Percentiles rank a stretch among this genome's conserved stretches.
phyloP scores from a whole-genome alignment of 35 echinoderm and acorn worm species.

The Anneissia japonica region DNA sequence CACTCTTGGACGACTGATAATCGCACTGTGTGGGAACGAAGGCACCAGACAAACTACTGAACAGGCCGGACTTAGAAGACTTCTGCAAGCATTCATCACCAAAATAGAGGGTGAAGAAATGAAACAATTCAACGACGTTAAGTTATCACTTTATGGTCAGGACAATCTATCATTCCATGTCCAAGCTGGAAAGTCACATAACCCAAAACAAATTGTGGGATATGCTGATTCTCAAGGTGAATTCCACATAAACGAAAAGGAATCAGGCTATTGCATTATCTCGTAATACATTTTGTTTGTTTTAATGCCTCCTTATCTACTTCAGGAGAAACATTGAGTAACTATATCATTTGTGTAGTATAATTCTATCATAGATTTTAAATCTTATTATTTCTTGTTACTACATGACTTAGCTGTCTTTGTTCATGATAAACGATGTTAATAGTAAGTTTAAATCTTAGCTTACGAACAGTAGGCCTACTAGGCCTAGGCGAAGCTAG shows the following conservation, averaged over 20 bases:
- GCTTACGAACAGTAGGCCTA: too few species aligned
- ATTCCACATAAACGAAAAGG: not conserved
- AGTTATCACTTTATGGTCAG: not conserved
- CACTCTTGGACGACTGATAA: not conserved
- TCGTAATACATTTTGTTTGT: too few species aligned
- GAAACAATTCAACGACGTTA: not conserved
- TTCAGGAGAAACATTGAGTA: too few species aligned
- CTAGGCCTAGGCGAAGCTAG: too few species aligned
- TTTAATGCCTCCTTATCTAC: too few species aligned
- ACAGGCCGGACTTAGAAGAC: not conserved
- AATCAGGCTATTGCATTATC: not conserved
- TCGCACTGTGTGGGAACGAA: not conserved
- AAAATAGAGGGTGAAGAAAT: not conserved
- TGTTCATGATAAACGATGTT: too few species aligned
- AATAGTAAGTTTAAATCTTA: too few species aligned
- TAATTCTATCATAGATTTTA: too few species aligned
- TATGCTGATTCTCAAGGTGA: not conserved
- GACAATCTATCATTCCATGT: not conserved
- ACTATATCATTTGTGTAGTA: too few species aligned
- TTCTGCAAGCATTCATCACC: not conserved
- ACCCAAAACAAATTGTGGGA: not conserved
- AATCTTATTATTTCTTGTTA: too few species aligned
- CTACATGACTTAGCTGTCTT: too few species aligned
- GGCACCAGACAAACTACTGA: not conserved
- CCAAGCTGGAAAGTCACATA: not conserved